Evolutionary conservation across 1,140 invertebrate species (phyloP), one percentile per base, ranked within the genome.

Genomic region (Neoseiulus cucumeris): DNA sequence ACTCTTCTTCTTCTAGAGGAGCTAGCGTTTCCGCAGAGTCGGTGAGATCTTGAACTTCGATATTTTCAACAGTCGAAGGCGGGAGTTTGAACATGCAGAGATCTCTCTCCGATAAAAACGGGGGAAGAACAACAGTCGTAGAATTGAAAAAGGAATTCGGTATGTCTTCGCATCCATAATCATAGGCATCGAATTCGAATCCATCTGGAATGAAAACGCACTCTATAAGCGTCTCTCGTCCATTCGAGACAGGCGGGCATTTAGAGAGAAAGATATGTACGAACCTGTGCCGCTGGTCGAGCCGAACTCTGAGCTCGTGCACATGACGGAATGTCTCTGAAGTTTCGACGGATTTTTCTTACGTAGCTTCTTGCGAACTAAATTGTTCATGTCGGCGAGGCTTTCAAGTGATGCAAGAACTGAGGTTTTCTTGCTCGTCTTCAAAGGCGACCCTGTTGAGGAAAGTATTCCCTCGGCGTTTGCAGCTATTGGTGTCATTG

Each of bases 181-280:
- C 69, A 29, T 70, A 70, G 42, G 69, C 69, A 68, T 70, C 69
- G 30, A 68, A 70, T 64, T 70, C 69, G 7, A 70, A 66, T 14
- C 69, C 69, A 67, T 70, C 69, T 55, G 67, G 64, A 59, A 59
- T 4, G 22, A 47, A 20, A 4, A 14, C 45, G 18, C 18, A 14
- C 4, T 14, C 14, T 29, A 20, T 25, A 6, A 59, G 4, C 4
- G 51, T 59, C 22, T 2, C 33, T 39, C 33, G 2, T 14, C 6
- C 45, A n/a, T 44, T 7, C 45, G 4, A 47, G 45, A 22, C 18
- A 7, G 45, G 28, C 45, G 5, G 18, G 17, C 18, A 7, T 6
- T 47, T 47, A 47, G 5, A 47, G 14, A 47, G 45, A 47, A 0
- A 7, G 17, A 9, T 39, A 39, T 39, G 33, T 39, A 39, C 33